Evolutionary conservation across 2,113 vertebrate genomes (phyloP).

Genomic region (Cyprinodon tularosa): DNA sequence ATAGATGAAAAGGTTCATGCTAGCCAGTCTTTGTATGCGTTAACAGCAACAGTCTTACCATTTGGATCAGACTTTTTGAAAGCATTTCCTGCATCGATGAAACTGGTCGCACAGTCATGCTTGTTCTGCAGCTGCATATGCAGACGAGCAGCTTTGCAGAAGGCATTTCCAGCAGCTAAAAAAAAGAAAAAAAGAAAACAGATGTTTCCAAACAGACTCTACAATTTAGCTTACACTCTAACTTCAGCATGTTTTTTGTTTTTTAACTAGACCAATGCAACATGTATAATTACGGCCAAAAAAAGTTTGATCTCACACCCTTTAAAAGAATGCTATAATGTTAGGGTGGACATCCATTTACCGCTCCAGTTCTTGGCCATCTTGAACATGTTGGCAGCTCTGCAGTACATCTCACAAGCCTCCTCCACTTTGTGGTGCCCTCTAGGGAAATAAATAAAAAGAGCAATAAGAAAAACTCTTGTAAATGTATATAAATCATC

Average conservation of each 20-base stretch:
- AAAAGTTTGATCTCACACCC: neutral
- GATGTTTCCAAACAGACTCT: neutral
- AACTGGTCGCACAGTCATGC: constrained; percentile 94
- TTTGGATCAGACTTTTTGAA: constrained; percentile 97
- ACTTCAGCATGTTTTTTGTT: constrained; percentile 4
- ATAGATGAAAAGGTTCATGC: neutral
- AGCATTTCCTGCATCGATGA: constrained; percentile 95
- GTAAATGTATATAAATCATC: no score
- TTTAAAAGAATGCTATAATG: neutral
- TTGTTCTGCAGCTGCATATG: constrained; percentile 99
- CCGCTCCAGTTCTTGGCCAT: constrained; percentile 98
- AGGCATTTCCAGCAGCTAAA: constrained; percentile 91
- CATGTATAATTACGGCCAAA: neutral
- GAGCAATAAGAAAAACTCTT: neutral
- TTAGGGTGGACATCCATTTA: constrained; percentile 62
- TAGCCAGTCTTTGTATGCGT: neutral
- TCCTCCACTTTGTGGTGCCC: constrained; percentile 95
- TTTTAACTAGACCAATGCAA: neutral
- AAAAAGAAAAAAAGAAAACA: neutral
- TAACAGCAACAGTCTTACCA: constrained; percentile 76
- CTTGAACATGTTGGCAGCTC: constrained; percentile 99
- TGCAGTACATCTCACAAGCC: constrained; percentile 98
- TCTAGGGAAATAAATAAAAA: constrained; percentile 69
- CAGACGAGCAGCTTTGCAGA: constrained; percentile 94
- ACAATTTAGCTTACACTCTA: constrained; percentile 2